Base-by-base conservation (phyloP, 2,113 vertebrate genomes). In the Bubalus kerabau region DNA sequence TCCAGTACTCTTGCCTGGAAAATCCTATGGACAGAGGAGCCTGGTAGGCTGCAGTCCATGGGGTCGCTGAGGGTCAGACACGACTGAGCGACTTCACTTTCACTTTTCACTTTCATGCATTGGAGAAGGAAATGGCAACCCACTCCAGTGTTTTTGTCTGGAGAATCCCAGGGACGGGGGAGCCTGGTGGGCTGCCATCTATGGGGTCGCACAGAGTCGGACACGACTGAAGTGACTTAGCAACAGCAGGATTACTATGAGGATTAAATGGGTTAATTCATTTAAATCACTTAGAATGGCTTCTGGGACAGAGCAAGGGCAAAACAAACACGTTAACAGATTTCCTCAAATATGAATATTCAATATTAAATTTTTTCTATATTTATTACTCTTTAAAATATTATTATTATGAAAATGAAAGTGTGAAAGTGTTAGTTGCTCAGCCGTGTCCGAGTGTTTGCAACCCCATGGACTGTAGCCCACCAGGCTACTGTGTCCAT, bases 351-450 rank as follows among this genome's bases (percentile, higher is more conserved):
- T 26, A 46, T 21, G 3, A 96, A 56, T 48, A 92, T 43, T 85
- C 43, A 80, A 11, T 50, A 83, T 50, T 59, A 74, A 60, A 1
- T 2, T 26, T 56, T 94, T 81, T 46, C 24, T 57, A 23, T 80
- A 40, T 28, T 95, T 90, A 50, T 90, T 89, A 90, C 11, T 87
- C 64, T 96, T 90, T 36, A 93, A 96, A 88, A 76, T 52, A 56
- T 23, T 81, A 48, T 52, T 81, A 83, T 36, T 56, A 83, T 83
- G 67, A 36, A 71, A 36, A 71, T 71, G n/a, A 71, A 36, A 71
- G 64, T 71, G n/a, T 71, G 19, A 36, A 71, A 71, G n/a, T 40
- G 67, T 71, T 71, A 21, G n/a, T 23, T 40, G n/a, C 67, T 40
- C n/a, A 71, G 67, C n/a, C 2, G 11, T 23, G 67, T 71, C n/a